phyloP scores from a whole-genome alignment of 2,888 invertebrate species.

The Sepiola atlantica region DNA sequence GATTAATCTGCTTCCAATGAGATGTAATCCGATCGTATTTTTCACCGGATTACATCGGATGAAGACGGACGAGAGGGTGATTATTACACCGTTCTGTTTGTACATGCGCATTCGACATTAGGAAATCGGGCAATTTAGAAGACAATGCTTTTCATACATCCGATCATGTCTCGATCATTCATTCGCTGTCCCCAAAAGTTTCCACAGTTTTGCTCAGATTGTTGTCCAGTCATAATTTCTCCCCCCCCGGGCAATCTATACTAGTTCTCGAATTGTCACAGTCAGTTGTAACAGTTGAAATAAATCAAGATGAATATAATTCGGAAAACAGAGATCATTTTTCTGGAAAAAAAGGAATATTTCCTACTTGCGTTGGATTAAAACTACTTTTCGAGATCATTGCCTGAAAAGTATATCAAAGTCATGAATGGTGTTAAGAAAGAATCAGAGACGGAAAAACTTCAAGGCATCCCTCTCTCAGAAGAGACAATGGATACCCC shows the following conservation, averaged over 20 bases:
- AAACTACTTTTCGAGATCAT: no score
- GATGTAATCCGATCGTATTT: slow-evolving; percentile 6
- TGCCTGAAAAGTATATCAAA: no score
- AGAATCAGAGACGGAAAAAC: no score
- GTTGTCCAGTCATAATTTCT: not conserved
- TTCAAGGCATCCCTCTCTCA: no score
- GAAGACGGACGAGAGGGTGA: not conserved
- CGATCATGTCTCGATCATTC: not conserved
- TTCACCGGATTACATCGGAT: not conserved
- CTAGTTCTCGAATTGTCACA: no score
- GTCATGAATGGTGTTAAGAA: no score
- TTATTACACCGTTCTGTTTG: not conserved
- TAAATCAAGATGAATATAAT: no score
- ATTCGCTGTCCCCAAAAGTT: not conserved
- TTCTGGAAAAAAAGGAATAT: no score
- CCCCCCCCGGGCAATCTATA: not conserved
- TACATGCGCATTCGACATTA: not conserved
- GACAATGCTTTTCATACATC: not conserved
- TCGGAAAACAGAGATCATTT: no score
- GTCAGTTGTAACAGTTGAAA: no score
- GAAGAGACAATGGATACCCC: no score
- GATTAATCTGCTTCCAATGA: not conserved
- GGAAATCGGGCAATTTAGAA: not conserved
- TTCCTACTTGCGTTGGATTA: no score
- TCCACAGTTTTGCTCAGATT: not conserved